phyloP scores from a whole-genome alignment of 1,140 invertebrate species.

The Saccostrea glomerata region DNA sequence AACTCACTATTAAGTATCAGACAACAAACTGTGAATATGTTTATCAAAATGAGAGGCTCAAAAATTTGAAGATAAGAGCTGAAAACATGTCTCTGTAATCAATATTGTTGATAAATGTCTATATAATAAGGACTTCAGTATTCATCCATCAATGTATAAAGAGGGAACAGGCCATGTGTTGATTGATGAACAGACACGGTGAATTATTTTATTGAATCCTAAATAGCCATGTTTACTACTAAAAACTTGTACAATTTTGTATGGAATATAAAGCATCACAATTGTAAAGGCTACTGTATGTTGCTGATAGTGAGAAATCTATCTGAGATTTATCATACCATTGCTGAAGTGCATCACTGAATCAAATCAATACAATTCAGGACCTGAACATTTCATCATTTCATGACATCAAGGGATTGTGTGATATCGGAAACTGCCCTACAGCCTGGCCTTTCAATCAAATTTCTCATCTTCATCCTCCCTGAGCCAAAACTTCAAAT shows the following conservation, averaged over 20 bases:
- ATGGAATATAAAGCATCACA: too few relatives aligned
- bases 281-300: too few relatives aligned
- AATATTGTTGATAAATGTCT: not conserved
- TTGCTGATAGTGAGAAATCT: not conserved
- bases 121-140: not conserved
- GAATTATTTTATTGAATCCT: not conserved
- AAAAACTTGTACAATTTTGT: not conserved
- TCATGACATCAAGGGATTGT: not conserved
- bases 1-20: not conserved
- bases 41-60: not conserved
- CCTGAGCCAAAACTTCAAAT: not conserved
- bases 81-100: not conserved
- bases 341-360: not conserved
- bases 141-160: not conserved
- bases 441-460: not conserved
- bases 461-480: not conserved
- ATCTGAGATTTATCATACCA: not conserved
- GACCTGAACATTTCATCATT: not conserved
- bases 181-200: not conserved
- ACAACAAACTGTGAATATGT: not conserved
- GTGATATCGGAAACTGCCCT: not conserved
- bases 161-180: not conserved
- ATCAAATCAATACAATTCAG: slow-evolving; percentile 20
- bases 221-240: not conserved
- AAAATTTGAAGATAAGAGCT: slow-evolving; percentile 2